Evolutionary conservation across 2,888 invertebrate genomes (phyloP).

Genomic region (Choristoneura rosaceana): DNA sequence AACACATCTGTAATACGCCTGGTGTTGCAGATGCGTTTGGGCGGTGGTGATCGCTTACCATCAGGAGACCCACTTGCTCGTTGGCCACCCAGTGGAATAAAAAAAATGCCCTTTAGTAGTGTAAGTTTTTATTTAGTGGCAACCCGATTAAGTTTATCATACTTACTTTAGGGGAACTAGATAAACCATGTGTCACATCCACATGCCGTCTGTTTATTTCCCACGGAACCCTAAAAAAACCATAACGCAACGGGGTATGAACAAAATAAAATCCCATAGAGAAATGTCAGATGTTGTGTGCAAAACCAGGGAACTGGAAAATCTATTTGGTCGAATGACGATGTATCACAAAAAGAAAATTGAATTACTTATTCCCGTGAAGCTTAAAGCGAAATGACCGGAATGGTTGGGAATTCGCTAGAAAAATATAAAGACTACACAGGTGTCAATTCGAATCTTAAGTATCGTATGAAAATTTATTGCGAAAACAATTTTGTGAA

Average conservation of each 20-base stretch:
- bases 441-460: not conserved
- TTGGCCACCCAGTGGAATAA: too few species aligned
- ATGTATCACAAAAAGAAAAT: conserved; percentile 23
- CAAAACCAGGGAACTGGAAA: conserved; percentile 28
- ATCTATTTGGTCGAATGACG: conserved; percentile 35
- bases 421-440: not conserved
- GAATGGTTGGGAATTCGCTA: conserved; percentile 1
- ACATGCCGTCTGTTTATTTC: too few species aligned
- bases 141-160: too few species aligned
- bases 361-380: conserved; percentile 25
- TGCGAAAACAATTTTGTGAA: too few species aligned
- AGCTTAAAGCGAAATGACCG: conserved; percentile 14
- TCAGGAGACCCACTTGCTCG: too few species aligned
- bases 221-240: not conserved
- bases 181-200: too few species aligned
- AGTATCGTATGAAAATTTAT: not conserved
- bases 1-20: too few species aligned
- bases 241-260: conserved; percentile 4
- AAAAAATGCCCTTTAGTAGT: too few species aligned
- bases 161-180: too few species aligned
- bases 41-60: too few species aligned
- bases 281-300: conserved; percentile 25
- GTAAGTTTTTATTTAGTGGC: too few species aligned
- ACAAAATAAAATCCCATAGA: conserved; percentile 14
- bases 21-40: too few species aligned